Conservation (phyloP, 2,113 vertebrate genomes). For the Muscicapa adusta region DNA sequence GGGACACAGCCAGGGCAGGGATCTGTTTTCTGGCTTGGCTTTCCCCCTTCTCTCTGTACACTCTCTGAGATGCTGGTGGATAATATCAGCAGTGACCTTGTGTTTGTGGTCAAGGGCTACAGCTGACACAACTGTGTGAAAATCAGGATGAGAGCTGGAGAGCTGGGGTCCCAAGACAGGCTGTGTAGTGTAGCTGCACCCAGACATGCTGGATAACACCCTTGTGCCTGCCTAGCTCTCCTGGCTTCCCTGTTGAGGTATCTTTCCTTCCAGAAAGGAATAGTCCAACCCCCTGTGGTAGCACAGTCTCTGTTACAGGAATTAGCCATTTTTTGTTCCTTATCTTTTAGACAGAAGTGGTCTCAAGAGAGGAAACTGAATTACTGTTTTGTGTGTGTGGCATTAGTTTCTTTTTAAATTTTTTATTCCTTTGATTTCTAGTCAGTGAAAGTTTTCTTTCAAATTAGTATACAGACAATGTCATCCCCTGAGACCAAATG, state of each 20-base stretch:
- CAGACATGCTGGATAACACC: not conserved
- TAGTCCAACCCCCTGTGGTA: not conserved
- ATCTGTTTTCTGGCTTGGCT: not conserved
- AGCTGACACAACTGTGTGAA: not conserved
- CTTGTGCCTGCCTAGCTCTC: not conserved
- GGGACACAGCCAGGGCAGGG: not conserved
- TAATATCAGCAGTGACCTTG: not conserved
- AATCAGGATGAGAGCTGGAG: not conserved
- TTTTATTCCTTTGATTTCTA: not conserved
- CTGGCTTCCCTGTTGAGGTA: not conserved
- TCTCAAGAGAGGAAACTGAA: not conserved
- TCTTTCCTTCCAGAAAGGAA: not conserved
- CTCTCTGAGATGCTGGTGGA: not conserved
- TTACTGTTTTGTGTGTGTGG: not conserved
- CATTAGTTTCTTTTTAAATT: not conserved
- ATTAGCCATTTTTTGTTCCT: not conserved
- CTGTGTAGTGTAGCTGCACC: not conserved
- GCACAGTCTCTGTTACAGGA: not conserved
- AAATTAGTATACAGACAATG: not conserved
- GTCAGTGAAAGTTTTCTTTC: not conserved
- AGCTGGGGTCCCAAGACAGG: not conserved
- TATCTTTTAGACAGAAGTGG: not conserved
- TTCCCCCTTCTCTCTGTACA: rapidly evolving
- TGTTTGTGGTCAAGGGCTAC: not conserved
- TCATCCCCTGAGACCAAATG: not conserved